These are phyloP conservation scores for Taxidea taxus DNA, from an alignment of 2,113 vertebrate genomes.

Conservation along the genomic window DNA sequence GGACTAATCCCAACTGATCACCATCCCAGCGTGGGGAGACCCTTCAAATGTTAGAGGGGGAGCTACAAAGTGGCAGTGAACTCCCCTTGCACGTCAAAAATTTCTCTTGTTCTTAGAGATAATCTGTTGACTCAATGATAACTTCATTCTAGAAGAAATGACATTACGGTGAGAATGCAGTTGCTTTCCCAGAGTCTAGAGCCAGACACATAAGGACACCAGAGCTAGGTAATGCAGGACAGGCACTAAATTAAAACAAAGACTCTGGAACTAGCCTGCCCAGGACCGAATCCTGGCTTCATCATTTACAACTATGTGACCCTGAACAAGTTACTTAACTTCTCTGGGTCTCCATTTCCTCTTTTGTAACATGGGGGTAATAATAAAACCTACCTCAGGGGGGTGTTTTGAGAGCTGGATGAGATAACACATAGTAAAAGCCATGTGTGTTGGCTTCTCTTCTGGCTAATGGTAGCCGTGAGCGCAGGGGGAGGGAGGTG, in stretches of 20 bases:
- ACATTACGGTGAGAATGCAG: slow-evolving; percentile 66
- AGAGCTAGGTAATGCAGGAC: background rate
- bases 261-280: background rate
- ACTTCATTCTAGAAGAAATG: slow-evolving; percentile 49
- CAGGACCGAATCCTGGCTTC: background rate
- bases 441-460: background rate
- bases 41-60: background rate
- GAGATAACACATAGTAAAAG: background rate
- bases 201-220: background rate
- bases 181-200: slow-evolving; percentile 30
- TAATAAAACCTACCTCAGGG: background rate
- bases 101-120: background rate
- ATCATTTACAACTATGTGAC: background rate
- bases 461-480: background rate
- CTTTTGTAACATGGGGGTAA: background rate
- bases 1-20: background rate
- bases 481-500: background rate
- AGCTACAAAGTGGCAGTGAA: background rate
- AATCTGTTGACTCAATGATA: background rate
- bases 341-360: background rate
- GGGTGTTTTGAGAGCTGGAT: background rate
- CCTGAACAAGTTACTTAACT: background rate
- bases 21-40: background rate
- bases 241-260: background rate
- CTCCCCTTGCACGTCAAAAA: background rate